Base-by-base conservation (phyloP, 1,140 invertebrate genomes). In the Pseudomyrmex pallidus region DNA sequence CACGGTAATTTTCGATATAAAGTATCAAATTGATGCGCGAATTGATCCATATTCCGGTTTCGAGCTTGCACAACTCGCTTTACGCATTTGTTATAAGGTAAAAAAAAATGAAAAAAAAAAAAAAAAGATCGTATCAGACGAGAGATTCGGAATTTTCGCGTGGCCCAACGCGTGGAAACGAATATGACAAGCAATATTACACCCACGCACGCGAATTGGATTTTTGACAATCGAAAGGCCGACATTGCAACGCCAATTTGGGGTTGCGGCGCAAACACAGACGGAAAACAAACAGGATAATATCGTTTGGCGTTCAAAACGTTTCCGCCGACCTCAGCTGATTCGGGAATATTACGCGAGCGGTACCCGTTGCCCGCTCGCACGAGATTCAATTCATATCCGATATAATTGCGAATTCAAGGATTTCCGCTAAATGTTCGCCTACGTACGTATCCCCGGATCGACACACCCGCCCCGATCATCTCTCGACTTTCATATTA, bases 241-340 rank as follows among this genome's bases (percentile, higher is more conserved):
- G 56, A 57, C 8, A 72, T 88, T 48, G 25, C 17, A 70, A 68
- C 64, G 50, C 48, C 63, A 67, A 82, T 84, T 57, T 52, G 48
- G 59, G 35, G 72, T 56, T 50, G 74, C 62, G 78, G 57, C 54
- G 88, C 83, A 88, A 90, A 89, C 73, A 88, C 83, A 85, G 80
- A 88, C 87, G 62, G 89, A 78, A 88, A 85, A 90, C 80, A 90
- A 90, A 90, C 76, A 87, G 66, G 70, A 76, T 78, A 80, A 80
- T 85, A 82, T 88, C 83, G 76, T 88, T 90, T 87, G 82, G 68
- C 80, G n/a, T 84, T 88, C 66, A 70, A 84, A 88, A 88, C 84
- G 64, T 90, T 90, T 85, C 86, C 61, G 68, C 63, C 68, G 83
- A 78, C 48, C 73, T 87, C 66, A 82, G 82, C 84, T 83, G 74